Conservation (phyloP, 2,888 invertebrate genomes). For the Xestia ashworthii region DNA sequence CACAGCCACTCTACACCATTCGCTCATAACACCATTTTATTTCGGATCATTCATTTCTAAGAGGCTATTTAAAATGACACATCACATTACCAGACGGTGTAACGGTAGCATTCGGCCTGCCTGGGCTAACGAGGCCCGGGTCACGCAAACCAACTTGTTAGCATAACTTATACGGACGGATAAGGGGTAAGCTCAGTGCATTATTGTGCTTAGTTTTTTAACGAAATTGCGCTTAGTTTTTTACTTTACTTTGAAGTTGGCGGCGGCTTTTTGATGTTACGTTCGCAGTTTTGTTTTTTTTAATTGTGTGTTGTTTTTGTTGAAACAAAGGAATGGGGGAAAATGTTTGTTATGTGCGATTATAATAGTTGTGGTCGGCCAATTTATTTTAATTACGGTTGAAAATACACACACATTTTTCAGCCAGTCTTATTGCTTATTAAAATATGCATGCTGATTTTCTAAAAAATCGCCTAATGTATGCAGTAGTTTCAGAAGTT, state of each 20-base stretch:
- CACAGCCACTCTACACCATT: constrained; percentile 45
- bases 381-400: constrained; percentile 28
- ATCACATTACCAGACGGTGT: constrained; percentile 65
- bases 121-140: constrained; percentile 59
- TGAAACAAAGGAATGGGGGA: constrained; percentile 12
- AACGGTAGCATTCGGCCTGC: constrained; percentile 60
- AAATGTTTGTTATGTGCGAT: background rate
- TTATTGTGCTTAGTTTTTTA: constrained; percentile 80
- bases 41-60: constrained; percentile 71
- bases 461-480: no score
- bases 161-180: constrained; percentile 83
- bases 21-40: constrained; percentile 60
- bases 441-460: background rate
- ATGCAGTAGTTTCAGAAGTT: background rate
- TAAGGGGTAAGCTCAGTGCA: constrained; percentile 80
- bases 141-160: constrained; percentile 83
- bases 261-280: constrained; percentile 62
- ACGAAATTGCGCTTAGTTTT: constrained; percentile 73
- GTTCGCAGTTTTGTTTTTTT: constrained; percentile 38
- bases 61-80: constrained; percentile 74
- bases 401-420: background rate
- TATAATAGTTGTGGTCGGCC: background rate
- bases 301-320: constrained; percentile 44
- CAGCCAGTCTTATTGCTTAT: background rate
- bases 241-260: constrained; percentile 63